phyloP scores from a whole-genome alignment of 2,113 vertebrate genomes.

The Leucopsar rothschildi region DNA sequence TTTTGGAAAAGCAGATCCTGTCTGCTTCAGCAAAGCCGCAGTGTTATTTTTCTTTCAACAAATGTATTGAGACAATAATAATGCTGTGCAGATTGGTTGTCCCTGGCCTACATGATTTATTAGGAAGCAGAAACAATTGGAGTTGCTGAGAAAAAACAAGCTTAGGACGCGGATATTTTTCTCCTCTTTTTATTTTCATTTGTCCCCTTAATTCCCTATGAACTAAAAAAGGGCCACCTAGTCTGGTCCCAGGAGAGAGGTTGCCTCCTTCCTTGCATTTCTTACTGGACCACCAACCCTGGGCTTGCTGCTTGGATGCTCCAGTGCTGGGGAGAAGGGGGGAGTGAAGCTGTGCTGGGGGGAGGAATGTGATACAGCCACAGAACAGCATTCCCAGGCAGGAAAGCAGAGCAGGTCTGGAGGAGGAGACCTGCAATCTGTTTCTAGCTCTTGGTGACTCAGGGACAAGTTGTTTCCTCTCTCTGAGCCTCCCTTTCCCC shows the following conservation, averaged over 20 bases:
- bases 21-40: constrained; percentile 48
- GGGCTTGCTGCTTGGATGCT: background rate
- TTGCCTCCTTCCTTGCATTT: constrained; percentile 26
- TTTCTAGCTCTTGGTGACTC: background rate
- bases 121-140: constrained; percentile 61
- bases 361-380: background rate
- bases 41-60: constrained; percentile 67
- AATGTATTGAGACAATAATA: constrained; percentile 63
- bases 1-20: constrained; percentile 62
- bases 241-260: constrained; percentile 26
- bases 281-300: constrained; percentile 34
- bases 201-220: background rate
- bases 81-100: constrained; percentile 46
- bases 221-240: constrained; percentile 44
- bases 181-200: background rate
- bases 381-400: background rate
- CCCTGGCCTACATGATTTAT: constrained; percentile 57
- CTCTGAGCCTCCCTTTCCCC: background rate
- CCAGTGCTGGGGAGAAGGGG: background rate
- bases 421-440: background rate
- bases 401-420: background rate
- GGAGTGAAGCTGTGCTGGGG: background rate
- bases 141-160: background rate
- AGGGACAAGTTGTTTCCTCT: background rate
- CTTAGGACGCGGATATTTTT: background rate